Percentiles rank a stretch among this genome's conserved stretches.
Conservation (phyloP, 2,888 invertebrate genomes). For the Scaptomyza cyrtandrae region DNA sequence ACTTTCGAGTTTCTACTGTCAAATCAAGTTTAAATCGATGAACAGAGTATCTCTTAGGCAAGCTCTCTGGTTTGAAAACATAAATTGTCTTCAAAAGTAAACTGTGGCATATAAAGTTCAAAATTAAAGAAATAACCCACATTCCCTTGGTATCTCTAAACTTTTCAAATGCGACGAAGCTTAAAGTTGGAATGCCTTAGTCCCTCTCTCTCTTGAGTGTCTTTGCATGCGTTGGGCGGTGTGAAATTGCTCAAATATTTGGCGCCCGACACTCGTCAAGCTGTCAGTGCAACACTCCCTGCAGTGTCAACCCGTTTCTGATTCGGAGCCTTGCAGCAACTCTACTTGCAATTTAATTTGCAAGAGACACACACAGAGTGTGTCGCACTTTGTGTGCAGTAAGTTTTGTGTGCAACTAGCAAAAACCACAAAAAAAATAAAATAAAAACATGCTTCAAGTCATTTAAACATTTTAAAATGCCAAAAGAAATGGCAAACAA, state of each 20-base stretch:
- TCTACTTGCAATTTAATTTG: conserved; percentile 36
- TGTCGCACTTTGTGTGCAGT: conserved; percentile 23
- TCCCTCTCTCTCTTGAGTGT: conserved; percentile 2
- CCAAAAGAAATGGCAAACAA: conserved; percentile 16
- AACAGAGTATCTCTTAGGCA: neutral
- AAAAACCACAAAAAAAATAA: too few relatives aligned
- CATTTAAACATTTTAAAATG: conserved; percentile 63
- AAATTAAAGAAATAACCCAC: conserved; percentile 14
- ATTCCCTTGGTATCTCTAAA: neutral
- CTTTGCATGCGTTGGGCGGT: conserved; percentile 18
- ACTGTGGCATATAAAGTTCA: conserved; percentile 20
- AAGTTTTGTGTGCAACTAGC: conserved; percentile 32
- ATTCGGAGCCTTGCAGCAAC: conserved; percentile 19
- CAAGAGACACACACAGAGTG: conserved; percentile 1
- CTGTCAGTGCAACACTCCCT: conserved; percentile 39
- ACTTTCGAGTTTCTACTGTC: too few relatives aligned
- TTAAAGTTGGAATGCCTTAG: conserved; percentile 1
- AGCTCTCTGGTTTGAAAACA: neutral
- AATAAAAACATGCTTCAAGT: conserved; percentile 54
- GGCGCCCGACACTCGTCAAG: conserved; percentile 50
- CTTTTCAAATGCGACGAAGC: neutral
- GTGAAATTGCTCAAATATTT: conserved; percentile 58
- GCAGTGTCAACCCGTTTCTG: conserved; percentile 2
- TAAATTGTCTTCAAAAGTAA: conserved; percentile 6
- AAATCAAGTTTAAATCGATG: neutral